phyloP scores from a whole-genome alignment of 2,113 vertebrate genomes.

The Dissostichus mawsoni region DNA sequence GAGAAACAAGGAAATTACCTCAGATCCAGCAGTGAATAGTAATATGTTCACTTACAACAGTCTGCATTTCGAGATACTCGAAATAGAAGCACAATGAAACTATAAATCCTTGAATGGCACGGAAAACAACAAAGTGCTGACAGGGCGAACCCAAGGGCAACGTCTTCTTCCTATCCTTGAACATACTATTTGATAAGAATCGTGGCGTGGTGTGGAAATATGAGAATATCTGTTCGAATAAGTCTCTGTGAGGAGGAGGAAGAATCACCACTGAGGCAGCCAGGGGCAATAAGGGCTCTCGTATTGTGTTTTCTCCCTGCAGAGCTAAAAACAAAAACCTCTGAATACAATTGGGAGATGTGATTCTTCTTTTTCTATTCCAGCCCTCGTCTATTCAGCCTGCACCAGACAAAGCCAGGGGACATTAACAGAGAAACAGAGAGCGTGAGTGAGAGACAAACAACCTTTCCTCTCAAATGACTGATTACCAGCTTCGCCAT shows the following conservation, averaged over 20 bases:
- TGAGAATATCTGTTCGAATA: slow-evolving; percentile 40
- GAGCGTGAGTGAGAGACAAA: slow-evolving; percentile 56
- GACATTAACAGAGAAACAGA: slow-evolving; percentile 39
- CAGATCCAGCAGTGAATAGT: background rate
- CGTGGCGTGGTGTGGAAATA: slow-evolving; percentile 38
- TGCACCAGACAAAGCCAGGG: slow-evolving; percentile 39
- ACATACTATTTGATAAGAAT: slow-evolving; percentile 64
- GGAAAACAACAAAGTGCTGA: slow-evolving; percentile 38
- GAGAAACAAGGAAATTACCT: slow-evolving; percentile 9
- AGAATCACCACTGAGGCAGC: slow-evolving; percentile 42
- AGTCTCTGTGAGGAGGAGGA: slow-evolving; percentile 27
- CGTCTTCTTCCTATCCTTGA: slow-evolving; percentile 34
- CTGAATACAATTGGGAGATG: slow-evolving; percentile 32
- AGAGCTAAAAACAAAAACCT: slow-evolving; percentile 61
- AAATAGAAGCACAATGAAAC: slow-evolving; percentile 48
- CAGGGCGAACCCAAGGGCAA: slow-evolving; percentile 37
- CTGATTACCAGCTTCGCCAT: slow-evolving; percentile 57
- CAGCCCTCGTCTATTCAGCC: slow-evolving; percentile 3
- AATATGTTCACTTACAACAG: slow-evolving; percentile 26
- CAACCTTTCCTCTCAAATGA: slow-evolving; percentile 53
- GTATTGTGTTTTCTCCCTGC: slow-evolving; percentile 33
- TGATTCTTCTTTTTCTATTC: slow-evolving; percentile 56
- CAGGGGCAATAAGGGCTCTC: slow-evolving; percentile 21
- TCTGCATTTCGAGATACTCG: slow-evolving; percentile 27
- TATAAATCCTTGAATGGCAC: slow-evolving; percentile 41